Evolutionary conservation across 2,113 vertebrate species (phyloP), one percentile per base, ranked within the genome.

Genomic region (Pituophis catenifer): DNA sequence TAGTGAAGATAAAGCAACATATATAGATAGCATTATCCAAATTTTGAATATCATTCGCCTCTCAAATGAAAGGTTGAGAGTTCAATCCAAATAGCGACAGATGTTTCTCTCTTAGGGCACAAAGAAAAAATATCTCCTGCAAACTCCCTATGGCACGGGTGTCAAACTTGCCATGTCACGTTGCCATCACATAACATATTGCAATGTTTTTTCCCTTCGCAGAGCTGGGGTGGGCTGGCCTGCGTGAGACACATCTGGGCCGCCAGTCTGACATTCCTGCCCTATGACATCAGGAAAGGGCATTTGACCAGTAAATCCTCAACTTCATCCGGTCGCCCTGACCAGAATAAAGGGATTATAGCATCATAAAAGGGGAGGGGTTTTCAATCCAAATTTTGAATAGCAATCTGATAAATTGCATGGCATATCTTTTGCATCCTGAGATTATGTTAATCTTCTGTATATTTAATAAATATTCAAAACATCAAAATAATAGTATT

Each of bases 381-480:
- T 0, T n/a, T n/a, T 70, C 21, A 6, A 24, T 81, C 53, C 53
- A 89, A 85, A 81, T 15, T 44, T 81, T 89, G 26, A 59, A 24
- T n/a, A 65, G 23, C 38, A 33, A 54, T 33, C 26, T 58, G 9
- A n/a, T 70, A 38, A n/a, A 11, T 75, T 54, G 50, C 17, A 54
- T 11, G 93, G 24, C 93, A 53, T 65, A 93, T 58, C 94, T 93
- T 87, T 65, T 53, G 92, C 26, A 70, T 94, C 90, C 81, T 94
- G 12, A 57, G 21, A 59, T 93, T 52, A 93, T 93, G 50, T 85
- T 90, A 86, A 7, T 90, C 12, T 5, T 58, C 17, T 70, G 65
- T 70, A 70, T 81, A 19, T 38, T 81, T 81, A 89, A n/a, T 59
- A 93, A 90, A 90, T 29, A 13, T 81, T 8, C 8, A 89, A 81